phyloP scores from a whole-genome alignment of 2,797 vertebrate genomes.

The Hapalemur alaotrensis region DNA sequence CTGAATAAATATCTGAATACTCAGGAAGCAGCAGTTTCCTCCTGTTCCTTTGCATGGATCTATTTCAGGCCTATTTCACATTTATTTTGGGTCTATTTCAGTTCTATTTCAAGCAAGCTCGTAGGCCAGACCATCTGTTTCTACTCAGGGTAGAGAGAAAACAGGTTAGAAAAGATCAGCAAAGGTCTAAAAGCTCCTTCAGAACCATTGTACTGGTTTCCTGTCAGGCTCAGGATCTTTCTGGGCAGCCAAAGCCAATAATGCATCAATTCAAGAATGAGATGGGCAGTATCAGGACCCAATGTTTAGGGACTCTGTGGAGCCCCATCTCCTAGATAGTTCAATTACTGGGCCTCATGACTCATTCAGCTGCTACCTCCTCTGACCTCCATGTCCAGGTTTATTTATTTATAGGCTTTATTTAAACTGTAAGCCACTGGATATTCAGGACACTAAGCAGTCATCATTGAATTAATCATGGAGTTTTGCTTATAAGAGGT shows the following conservation, averaged over 20 bases:
- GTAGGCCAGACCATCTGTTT: slow-evolving; percentile 30
- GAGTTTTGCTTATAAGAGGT: slow-evolving; percentile 8
- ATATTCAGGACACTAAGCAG: background rate
- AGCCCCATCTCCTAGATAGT: slow-evolving; percentile 1
- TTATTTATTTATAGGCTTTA: slow-evolving; percentile 39
- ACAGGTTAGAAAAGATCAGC: slow-evolving; percentile 28
- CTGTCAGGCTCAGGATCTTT: slow-evolving; percentile 20
- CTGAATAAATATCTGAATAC: slow-evolving; percentile 27
- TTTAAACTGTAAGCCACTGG: slow-evolving; percentile 21
- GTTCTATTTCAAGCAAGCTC: slow-evolving; percentile 63
- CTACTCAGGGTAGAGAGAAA: slow-evolving; percentile 35
- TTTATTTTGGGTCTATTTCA: slow-evolving; percentile 57
- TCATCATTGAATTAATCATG: slow-evolving; percentile 40
- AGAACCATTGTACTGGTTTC: slow-evolving; percentile 17
- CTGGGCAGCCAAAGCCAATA: background rate
- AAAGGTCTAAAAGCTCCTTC: slow-evolving; percentile 38
- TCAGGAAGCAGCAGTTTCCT: slow-evolving; percentile 38
- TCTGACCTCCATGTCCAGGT: background rate
- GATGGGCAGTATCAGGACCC: background rate
- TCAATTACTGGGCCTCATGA: background rate
- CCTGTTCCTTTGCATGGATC: slow-evolving; percentile 41
- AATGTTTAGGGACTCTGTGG: background rate
- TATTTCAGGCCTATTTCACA: slow-evolving; percentile 50
- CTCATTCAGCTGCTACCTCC: background rate
- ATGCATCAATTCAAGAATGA: background rate